A percentile compares a stretch with the other conserved stretches of the same genome.
These are phyloP conservation scores for Portunus trituberculatus DNA, from an alignment of 1,140 invertebrate species.

Conservation along the genomic window DNA sequence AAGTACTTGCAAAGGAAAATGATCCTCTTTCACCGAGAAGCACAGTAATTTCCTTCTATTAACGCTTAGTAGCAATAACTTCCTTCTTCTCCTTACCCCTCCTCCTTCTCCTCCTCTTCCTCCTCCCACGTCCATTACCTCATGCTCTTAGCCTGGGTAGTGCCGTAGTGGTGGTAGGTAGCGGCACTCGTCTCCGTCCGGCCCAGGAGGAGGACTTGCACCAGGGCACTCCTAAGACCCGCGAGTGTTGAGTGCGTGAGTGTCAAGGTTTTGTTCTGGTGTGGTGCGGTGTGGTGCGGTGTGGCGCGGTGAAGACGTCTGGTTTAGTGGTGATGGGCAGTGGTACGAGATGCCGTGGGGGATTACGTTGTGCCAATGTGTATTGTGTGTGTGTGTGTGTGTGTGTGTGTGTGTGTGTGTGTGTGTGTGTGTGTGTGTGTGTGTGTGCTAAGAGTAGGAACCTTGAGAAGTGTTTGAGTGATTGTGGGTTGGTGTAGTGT, in stretches of 20 bases:
- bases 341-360: background rate
- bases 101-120: background rate
- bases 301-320: background rate
- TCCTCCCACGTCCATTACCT: slow-evolving; percentile 5
- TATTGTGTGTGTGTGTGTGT: too few relatives aligned
- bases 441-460: too few relatives aligned
- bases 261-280: background rate
- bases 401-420: too few relatives aligned
- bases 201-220: background rate
- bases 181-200: background rate
- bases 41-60: slow-evolving; percentile 13
- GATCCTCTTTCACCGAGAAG: background rate
- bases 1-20: slow-evolving; percentile 2
- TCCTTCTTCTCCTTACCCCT: background rate
- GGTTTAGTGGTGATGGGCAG: too few relatives aligned
- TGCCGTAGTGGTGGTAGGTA: background rate
- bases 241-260: background rate
- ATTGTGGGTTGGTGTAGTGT: background rate
- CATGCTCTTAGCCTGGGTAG: background rate
- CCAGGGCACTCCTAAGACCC: background rate
- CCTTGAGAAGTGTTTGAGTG: background rate
- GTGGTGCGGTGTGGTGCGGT: background rate
- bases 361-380: background rate
- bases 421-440: too few relatives aligned
- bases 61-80: slow-evolving; percentile 16